Base-by-base conservation (phyloP, 2,113 vertebrate species). In the Trichomycterus rosablanca region DNA sequence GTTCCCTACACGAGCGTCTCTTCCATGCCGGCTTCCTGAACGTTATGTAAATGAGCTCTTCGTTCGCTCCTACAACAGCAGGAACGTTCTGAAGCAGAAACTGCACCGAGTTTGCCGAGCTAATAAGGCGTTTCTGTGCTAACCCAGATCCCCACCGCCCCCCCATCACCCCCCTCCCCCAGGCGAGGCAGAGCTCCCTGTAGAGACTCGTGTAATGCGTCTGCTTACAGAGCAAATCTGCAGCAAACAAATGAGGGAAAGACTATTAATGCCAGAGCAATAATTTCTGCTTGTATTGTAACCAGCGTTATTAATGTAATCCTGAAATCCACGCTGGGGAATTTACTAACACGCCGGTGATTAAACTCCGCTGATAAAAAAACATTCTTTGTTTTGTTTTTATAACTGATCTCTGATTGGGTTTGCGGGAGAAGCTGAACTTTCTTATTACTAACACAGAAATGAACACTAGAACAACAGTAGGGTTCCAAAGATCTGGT, bases 71-170 rank as follows among this genome's bases (percentile, higher is more conserved):
- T 10, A 42, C 62, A 35, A 59, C 32, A 37, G 15, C 7, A 55
- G 14, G 44, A 65, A 65, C 7, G 4, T 28, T 64, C 32, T 15
- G 15, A 48, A 37, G n/a, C 46, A 54, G 22, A 39, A 59, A 46
- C 24, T 52, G 42, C 15, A 63, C 23, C 12, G n/a, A 32, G 49
- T 16, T 55, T 70, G 43, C 14, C 4, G 5, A 40, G 18, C 11
- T 70, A 22, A 39, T 48, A 64, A 53, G 19, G 52, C 62, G 9
- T 53, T 54, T 48, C 44, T 48, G 32, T 48, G 35, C 52, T 39
- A 37, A 30, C 34, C 5, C n/a, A n/a, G n/a, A n/a, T n/a, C n/a
- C n/a, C n/a, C n/a, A n/a, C n/a, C n/a, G n/a, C n/a, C 2, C 4
- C 20, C 19, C 30, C 32, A 40, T 37, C 48, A 60, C 7, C 2